Conservation (phyloP, 1,140 invertebrate species). For the Lepidurus apus region DNA sequence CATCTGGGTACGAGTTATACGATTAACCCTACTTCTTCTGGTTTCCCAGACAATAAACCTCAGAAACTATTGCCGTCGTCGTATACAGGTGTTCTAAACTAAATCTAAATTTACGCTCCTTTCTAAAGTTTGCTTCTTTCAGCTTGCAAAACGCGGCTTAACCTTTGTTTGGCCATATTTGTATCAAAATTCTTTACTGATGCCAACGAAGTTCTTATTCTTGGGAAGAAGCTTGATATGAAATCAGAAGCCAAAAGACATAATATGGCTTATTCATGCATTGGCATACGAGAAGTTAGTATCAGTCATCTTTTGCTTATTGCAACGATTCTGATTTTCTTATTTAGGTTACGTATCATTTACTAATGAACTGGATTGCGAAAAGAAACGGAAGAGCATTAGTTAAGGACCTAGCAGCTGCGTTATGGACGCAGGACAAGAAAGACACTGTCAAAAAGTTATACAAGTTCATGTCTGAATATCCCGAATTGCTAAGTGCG, state of each 20-base stretch:
- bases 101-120: neutral
- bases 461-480: neutral
- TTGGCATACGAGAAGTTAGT: neutral
- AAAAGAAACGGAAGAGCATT: neutral
- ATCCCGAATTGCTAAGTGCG: neutral
- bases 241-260: neutral
- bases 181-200: neutral
- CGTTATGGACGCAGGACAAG: neutral
- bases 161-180: neutral
- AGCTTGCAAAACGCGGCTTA: neutral
- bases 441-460: conserved; percentile 3
- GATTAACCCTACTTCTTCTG: neutral
- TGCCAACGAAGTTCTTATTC: neutral
- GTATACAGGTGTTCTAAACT: neutral
- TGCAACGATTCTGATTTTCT: neutral
- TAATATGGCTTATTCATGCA: neutral
- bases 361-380: neutral
- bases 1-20: neutral
- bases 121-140: neutral
- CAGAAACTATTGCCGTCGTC: neutral
- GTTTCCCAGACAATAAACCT: neutral
- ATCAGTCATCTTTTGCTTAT: neutral
- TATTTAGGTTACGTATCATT: neutral
- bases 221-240: neutral
- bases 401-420: neutral